Evolutionary conservation across 1,140 invertebrate genomes (phyloP), one percentile per base, ranked within the genome.

Genomic region (Pseudomyrmex concolor): DNA sequence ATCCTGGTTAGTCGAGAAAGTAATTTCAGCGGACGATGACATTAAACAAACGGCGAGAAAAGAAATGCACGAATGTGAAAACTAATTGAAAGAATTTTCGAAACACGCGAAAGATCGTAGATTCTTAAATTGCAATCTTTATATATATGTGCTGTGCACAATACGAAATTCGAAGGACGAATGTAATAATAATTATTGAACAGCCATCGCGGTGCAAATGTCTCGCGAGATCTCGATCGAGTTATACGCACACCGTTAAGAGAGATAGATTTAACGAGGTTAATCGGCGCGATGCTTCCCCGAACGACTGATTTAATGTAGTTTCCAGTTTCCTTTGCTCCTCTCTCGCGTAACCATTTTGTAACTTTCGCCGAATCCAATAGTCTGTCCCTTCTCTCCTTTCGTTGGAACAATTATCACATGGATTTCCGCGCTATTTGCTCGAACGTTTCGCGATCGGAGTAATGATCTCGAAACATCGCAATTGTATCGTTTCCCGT

Each of bases 281-380:
- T 60, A 66, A 80, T 80, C 76, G 66, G 64, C 64, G 64, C 64
- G 64, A 78, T 78, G 64, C 76, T 59, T 71, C 76, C 76, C 60
- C 76, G 76, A 80, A 80, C 76, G 76, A 71, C 55, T 80, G 76
- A 80, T 80, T 80, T 80, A 80, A 80, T 68, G 76, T 45, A 80
- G 76, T 80, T 80, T 71, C 76, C 76, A 80, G 43, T 80, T 80
- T 80, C 76, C 76, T 80, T 80, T 80, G 43, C 76, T 71, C 54
- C 57, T 57, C 66, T 34, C 34, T 34, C 10, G 22, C 57, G 76
- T 68, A 80, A 70, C 54, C 76, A 70, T 80, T 68, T 50, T 51
- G 22, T 15, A 80, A 80, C 76, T 80, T 80, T 80, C 76, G 43
- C 76, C n/a, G 76, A 70, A 80, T 80, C 64, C 70, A 80, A 80